Evolutionary conservation across 2,113 vertebrate genomes (phyloP).

Genomic region (Tetrax tetrax): DNA sequence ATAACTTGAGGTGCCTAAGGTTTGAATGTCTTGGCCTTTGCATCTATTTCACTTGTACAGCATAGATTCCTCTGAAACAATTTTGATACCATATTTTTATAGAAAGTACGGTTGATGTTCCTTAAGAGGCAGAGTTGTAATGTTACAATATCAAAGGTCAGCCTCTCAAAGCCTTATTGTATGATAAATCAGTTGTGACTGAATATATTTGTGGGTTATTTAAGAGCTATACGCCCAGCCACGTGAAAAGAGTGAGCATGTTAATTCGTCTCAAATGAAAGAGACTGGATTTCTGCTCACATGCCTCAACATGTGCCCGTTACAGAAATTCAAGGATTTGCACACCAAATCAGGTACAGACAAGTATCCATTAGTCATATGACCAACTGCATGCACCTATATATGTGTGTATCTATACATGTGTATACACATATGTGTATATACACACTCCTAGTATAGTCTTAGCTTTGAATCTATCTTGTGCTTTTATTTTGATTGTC

Average conservation of each 20-base stretch:
- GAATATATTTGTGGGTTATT: neutral
- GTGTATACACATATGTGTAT: neutral
- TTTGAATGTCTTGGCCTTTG: neutral
- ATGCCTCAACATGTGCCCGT: accelerated
- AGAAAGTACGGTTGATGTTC: neutral
- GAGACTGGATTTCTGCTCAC: neutral
- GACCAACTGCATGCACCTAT: neutral
- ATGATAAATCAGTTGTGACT: neutral
- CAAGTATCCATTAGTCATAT: neutral
- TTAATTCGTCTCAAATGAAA: neutral
- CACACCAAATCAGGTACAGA: neutral
- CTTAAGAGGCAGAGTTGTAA: neutral
- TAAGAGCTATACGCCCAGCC: neutral
- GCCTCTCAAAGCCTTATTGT: neutral
- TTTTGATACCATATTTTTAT: neutral
- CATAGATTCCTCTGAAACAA: neutral
- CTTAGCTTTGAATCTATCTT: neutral
- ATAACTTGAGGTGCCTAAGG: neutral
- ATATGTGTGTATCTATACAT: neutral
- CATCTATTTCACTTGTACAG: neutral
- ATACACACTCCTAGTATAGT: neutral
- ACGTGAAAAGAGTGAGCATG: neutral
- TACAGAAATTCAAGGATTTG: neutral
- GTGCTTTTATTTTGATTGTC: neutral
- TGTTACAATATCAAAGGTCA: neutral